A percentile compares a stretch with the other conserved stretches of the same genome.
These are phyloP conservation scores for Scytalopus superciliaris DNA, from an alignment of 2,113 vertebrate genomes.

Conservation along the genomic window DNA sequence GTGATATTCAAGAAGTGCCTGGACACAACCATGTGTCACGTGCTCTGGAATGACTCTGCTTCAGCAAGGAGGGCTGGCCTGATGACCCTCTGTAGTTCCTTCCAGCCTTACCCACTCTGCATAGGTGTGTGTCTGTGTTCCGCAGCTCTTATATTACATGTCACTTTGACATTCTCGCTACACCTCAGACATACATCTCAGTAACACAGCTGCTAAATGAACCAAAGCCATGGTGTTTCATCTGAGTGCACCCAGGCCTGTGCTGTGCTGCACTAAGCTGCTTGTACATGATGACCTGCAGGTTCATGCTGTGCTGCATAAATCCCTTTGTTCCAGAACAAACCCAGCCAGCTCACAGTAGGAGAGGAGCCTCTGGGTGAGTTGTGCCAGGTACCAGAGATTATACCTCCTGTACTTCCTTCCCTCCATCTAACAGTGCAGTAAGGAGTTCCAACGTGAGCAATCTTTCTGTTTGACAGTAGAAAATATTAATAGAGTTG, in stretches of 20 bases:
- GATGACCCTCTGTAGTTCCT: background rate
- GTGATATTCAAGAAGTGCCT: background rate
- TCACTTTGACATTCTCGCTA: background rate
- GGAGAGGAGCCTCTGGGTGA: background rate
- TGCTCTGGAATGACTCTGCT: background rate
- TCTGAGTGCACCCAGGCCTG: background rate
- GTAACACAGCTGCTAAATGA: background rate
- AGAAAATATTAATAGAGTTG: background rate
- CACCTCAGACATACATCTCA: background rate
- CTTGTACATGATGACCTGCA: background rate
- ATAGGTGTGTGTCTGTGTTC: background rate
- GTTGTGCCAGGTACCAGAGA: background rate
- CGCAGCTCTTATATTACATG: background rate
- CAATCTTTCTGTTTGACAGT: background rate
- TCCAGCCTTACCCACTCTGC: background rate
- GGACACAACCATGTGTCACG: background rate
- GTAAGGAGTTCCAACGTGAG: background rate
- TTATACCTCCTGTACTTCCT: too few relatives aligned
- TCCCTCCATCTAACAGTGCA: background rate
- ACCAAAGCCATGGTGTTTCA: background rate
- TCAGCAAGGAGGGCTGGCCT: background rate
- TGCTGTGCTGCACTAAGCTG: background rate
- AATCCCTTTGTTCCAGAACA: background rate
- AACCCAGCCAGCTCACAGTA: background rate
- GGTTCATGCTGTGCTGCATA: background rate